phyloP scores from a whole-genome alignment of 2,113 vertebrate genomes.

The Daubentonia madagascariensis region DNA sequence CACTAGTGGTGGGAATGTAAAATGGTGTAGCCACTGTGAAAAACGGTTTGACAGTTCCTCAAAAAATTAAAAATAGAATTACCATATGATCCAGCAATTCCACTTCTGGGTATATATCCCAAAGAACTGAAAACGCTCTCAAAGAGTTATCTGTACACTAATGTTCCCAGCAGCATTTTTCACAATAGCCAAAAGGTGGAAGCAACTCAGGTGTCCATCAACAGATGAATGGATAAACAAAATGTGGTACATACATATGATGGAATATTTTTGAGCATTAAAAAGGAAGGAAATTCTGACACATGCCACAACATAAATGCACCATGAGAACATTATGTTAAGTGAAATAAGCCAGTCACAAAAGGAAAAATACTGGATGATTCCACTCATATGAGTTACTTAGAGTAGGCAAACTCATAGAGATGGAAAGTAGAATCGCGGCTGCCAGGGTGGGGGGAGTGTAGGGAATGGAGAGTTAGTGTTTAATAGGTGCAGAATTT shows the following conservation, averaged over 20 bases:
- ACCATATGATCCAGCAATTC: background rate
- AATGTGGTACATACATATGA: too few relatives aligned
- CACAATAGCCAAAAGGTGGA: background rate
- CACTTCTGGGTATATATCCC: background rate
- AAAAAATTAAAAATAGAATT: background rate
- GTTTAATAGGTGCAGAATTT: background rate
- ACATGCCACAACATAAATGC: background rate
- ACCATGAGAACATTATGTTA: background rate
- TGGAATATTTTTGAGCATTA: background rate
- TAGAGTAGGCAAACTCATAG: background rate
- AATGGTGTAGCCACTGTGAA: background rate
- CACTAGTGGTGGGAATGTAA: too few relatives aligned
- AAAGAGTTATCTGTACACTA: background rate
- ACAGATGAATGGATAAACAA: background rate
- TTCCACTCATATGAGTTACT: background rate
- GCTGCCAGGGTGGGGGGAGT: background rate
- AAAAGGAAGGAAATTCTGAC: background rate
- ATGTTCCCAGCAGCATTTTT: background rate
- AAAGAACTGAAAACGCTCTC: background rate
- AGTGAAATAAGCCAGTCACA: background rate
- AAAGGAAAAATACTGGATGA: background rate
- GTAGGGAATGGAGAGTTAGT: too few relatives aligned
- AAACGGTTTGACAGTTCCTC: background rate
- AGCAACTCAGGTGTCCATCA: background rate
- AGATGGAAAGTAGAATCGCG: background rate